Evolutionary conservation across 2,888 invertebrate genomes (phyloP).

Genomic region (Clanis bilineata): DNA sequence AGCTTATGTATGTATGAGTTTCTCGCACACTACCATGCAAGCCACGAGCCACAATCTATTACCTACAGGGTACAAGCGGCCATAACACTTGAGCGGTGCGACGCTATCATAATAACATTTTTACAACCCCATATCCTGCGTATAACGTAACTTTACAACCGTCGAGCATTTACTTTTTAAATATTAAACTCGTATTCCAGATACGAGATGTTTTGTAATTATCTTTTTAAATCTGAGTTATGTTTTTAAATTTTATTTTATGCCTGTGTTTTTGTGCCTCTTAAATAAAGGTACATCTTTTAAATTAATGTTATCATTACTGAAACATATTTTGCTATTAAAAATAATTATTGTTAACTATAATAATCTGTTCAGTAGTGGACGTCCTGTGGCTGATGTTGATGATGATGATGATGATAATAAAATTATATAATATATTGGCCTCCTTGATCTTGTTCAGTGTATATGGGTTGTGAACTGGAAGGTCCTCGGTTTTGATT

Average conservation of each 20-base stretch:
- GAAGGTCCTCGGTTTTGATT: no score
- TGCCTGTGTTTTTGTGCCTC: neutral
- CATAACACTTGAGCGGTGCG: slow-evolving; percentile 31
- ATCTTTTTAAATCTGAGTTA: neutral
- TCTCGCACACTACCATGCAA: neutral
- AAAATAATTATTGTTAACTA: no score
- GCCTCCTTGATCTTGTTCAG: no score
- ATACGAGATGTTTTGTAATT: neutral
- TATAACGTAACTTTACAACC: slow-evolving; percentile 6
- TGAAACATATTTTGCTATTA: no score
- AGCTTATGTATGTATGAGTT: neutral
- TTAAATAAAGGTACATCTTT: neutral
- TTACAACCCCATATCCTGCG: slow-evolving; percentile 29
- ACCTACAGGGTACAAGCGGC: slow-evolving; percentile 31
- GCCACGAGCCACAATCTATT: slow-evolving; percentile 32
- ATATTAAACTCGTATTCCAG: neutral
- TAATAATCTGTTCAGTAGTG: no score
- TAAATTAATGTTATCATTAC: no score
- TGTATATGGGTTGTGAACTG: no score
- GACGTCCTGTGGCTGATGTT: no score
- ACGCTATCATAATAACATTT: slow-evolving; percentile 40
- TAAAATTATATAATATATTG: no score
- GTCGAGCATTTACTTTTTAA: slow-evolving; percentile 6
- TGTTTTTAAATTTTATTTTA: neutral
- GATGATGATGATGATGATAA: no score